Evolutionary conservation across 2,797 vertebrate genomes (phyloP), one percentile per base, ranked within the genome.

Genomic region (Coranthus polyacanthus): DNA sequence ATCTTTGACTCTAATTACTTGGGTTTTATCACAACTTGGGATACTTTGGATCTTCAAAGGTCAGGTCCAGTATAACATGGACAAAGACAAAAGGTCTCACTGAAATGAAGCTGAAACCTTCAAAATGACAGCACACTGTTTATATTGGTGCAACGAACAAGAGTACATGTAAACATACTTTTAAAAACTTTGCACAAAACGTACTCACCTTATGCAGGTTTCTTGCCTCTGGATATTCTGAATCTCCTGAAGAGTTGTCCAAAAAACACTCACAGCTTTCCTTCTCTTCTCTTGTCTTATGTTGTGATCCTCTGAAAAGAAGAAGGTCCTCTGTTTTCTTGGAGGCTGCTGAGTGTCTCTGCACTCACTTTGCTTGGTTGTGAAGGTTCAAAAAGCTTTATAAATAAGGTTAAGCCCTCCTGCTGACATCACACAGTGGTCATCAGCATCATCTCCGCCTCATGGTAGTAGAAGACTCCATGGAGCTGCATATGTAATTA

Each of bases 401-500:
- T 93, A 90, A 83, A 80, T 53, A 62, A 63, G 85, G 84, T 63
- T 61, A 37, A 86, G 49, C 72, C 88, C 88, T 76, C 73, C 81
- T 79, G 82, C 59, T 94, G 92, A 94, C 93, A 93, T 94, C 93
- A 94, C 59, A 44, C 11, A 1, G 37, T 3, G 83, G 82, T 89
- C 90, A 88, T 85, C 79, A 54, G 1, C 81, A 74, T 65, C 82
- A 72, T 82, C 84, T 54, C 72, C 52, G 72, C 82, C 78, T 84
- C 77, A 81, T 72, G 43, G 81, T 54, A 78, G 83, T 46, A 83
- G 77, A 82, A 70, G 77, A 80, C 67, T 43, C 82, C 86, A 75
- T 71, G 53, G 32, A 29, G 65, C 81, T 87, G 84, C 68, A 78
- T 75, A 49, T 87, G 77, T 85, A 90, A 90, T 90, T 72, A 89